A percentile compares a stretch with the other conserved stretches of the same genome.
Evolutionary conservation across 2,888 invertebrate species (phyloP).

Genomic region (Eristalinus sepulchralis): DNA sequence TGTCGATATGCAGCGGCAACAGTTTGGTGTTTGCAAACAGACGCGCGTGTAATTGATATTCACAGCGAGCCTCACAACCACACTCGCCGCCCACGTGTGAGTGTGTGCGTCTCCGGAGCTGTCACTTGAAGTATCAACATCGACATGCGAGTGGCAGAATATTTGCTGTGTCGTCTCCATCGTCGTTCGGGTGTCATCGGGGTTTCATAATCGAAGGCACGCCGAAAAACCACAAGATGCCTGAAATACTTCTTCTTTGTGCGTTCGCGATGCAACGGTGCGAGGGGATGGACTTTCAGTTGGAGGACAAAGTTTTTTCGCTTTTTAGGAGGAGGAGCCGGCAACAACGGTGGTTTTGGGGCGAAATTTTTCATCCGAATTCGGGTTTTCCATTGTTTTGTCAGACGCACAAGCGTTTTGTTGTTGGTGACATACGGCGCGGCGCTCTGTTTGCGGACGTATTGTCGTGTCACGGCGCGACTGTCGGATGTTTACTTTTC

Average conservation of each 20-base stretch:
- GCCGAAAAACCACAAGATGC: conserved; percentile 8
- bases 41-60: conserved; percentile 68
- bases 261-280: conserved; percentile 3
- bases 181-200: background rate
- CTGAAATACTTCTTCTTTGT: conserved; percentile 7
- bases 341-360: conserved; percentile 21
- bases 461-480: conserved; percentile 41
- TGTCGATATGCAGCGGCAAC: conserved; percentile 53
- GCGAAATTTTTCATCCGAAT: conserved; percentile 43
- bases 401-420: conserved; percentile 25
- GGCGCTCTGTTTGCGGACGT: conserved; percentile 32
- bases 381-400: conserved; percentile 53
- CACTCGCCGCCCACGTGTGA: background rate
- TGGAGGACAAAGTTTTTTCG: conserved; percentile 18
- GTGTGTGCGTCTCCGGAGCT: conserved; percentile 42
- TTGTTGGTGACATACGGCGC: conserved; percentile 45
- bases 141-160: conserved; percentile 40
- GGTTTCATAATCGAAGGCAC: conserved; percentile 53
- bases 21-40: conserved; percentile 67
- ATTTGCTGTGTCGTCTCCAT: conserved; percentile 31
- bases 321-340: conserved; percentile 34
- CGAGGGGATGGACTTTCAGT: conserved; percentile 5
- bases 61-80: conserved; percentile 39
- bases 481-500: conserved; percentile 59
- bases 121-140: conserved; percentile 52